A percentile compares a stretch with the other conserved stretches of the same genome.
Conservation (phyloP, 2,113 vertebrate genomes). For the Malurus alboscapulatus region DNA sequence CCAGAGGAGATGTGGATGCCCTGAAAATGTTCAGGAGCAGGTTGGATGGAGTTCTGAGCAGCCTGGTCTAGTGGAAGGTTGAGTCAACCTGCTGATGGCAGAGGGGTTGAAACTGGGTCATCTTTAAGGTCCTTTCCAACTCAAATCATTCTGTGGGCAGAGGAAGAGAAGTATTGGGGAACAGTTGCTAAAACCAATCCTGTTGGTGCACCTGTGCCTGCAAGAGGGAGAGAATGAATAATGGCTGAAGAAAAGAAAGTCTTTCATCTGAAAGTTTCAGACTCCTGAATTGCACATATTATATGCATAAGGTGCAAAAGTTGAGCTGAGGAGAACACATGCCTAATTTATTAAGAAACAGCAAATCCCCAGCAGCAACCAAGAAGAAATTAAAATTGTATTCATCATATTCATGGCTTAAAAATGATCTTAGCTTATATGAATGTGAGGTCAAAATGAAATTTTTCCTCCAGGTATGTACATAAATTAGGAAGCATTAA, state of each 20-base stretch:
- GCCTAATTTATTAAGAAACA: slow-evolving; percentile 60
- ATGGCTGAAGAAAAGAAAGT: neutral
- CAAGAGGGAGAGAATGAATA: neutral
- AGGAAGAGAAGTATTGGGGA: neutral
- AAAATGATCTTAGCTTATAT: slow-evolving; percentile 48
- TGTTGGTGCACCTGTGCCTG: neutral
- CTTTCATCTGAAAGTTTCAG: slow-evolving; percentile 7
- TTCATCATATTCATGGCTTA: slow-evolving; percentile 33
- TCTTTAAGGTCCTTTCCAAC: neutral
- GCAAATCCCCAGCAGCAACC: slow-evolving; percentile 50
- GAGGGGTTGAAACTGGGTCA: neutral
- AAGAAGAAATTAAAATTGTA: slow-evolving; percentile 54
- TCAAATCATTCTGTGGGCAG: neutral
- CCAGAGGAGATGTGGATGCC: neutral
- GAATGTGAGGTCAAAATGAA: slow-evolving; percentile 56
- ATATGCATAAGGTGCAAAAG: slow-evolving; percentile 29
- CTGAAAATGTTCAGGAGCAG: neutral
- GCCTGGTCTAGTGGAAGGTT: neutral
- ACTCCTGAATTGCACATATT: slow-evolving; percentile 8
- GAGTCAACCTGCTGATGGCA: neutral
- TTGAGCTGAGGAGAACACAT: slow-evolving; percentile 29
- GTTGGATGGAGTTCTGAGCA: neutral
- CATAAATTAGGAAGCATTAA: slow-evolving; percentile 66
- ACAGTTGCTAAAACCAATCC: neutral
- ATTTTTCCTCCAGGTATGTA: slow-evolving; percentile 68